A percentile compares a stretch with the other conserved stretches of the same genome.
Conservation (phyloP, 2,797 vertebrate genomes). For the Scolopax rusticola region DNA sequence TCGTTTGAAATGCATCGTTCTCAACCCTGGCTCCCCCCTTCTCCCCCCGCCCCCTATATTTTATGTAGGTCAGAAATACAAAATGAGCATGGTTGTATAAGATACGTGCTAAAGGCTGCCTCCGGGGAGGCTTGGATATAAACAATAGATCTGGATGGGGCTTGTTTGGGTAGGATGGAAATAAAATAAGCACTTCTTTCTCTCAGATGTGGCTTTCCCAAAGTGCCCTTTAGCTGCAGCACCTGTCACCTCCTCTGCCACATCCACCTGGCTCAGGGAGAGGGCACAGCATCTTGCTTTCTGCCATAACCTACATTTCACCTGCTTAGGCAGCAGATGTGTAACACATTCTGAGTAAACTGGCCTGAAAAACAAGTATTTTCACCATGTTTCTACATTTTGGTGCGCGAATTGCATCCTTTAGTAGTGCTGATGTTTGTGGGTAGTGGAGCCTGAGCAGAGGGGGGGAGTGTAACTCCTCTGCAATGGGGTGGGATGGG, state of each 20-base stretch:
- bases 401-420: background rate
- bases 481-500: background rate
- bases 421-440: background rate
- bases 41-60: background rate
- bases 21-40: background rate
- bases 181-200: background rate
- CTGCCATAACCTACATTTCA: background rate
- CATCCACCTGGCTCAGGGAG: background rate
- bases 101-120: slow-evolving; percentile 36
- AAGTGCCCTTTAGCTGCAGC: background rate
- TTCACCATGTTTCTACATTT: background rate
- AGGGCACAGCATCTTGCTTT: background rate
- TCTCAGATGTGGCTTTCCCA: background rate
- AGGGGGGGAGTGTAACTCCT: background rate
- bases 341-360: background rate
- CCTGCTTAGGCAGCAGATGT: background rate
- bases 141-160: slow-evolving; percentile 22
- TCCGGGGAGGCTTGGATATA: background rate
- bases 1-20: background rate
- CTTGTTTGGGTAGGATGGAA: background rate
- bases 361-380: background rate
- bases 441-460: background rate
- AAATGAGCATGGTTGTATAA: slow-evolving; percentile 49
- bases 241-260: background rate
- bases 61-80: slow-evolving; percentile 59